Percentiles rank a stretch among this genome's conserved stretches.
phyloP scores from a whole-genome alignment of 2,797 vertebrate species.

The Lerista edwardsae region DNA sequence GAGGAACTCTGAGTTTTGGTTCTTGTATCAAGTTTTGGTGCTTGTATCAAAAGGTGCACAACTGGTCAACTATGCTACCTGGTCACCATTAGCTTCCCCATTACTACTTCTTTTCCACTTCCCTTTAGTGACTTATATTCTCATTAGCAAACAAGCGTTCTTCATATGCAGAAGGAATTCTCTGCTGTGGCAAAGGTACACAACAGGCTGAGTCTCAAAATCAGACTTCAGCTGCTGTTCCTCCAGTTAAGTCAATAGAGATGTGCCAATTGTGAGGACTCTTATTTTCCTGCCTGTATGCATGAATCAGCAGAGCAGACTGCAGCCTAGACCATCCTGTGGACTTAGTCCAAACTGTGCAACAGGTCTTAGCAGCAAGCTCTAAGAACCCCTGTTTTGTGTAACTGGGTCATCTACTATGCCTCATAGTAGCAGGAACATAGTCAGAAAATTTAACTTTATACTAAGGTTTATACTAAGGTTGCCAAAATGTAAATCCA shows the following conservation, averaged over 20 bases:
- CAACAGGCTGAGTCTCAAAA: background rate
- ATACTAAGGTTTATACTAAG: no score
- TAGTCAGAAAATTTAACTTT: background rate
- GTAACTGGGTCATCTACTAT: background rate
- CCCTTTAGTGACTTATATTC: constrained; percentile 13
- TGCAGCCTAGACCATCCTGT: background rate
- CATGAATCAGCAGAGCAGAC: background rate
- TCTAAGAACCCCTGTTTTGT: background rate
- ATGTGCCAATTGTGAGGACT: background rate
- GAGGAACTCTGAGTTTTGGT: background rate
- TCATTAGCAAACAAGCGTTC: background rate
- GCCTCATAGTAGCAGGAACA: background rate
- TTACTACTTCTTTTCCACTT: constrained; percentile 34
- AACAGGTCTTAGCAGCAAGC: background rate
- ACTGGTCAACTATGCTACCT: background rate
- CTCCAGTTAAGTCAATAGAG: background rate
- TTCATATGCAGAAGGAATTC: background rate
- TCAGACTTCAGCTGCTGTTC: fast-evolving
- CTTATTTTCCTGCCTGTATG: background rate
- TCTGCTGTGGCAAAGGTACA: constrained; percentile 11
- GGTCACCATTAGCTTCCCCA: background rate
- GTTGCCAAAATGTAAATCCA: background rate
- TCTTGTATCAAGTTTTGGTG: background rate
- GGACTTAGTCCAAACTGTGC: background rate
- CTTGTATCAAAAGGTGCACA: background rate